Base-by-base conservation (phyloP, 2,113 vertebrate genomes). In the Chamaetylas fuelleborni region DNA sequence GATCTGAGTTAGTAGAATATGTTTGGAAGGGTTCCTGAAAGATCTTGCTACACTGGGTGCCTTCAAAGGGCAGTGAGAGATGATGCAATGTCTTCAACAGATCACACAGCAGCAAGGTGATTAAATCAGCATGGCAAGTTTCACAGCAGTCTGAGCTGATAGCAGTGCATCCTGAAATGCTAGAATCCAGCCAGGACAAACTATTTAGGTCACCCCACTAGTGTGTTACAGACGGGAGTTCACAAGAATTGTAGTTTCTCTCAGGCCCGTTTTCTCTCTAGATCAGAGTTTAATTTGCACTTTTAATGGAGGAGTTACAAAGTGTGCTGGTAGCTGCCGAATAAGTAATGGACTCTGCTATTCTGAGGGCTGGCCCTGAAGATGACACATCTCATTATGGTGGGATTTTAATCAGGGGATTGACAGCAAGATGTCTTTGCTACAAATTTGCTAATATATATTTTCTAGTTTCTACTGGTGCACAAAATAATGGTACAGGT, bases 381-480 rank as follows among this genome's bases (percentile, higher is more conserved):
- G 12, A 47, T 42, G 67, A 14, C 6, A 16, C 1, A 0, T 31
- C 10, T 57, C 2, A 2, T 45, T 70, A 45, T 1, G 2, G 5
- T 26, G 19, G 4, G 11, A 67, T 56, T 88, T 81, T 76, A 51
- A 54, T 65, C 11, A 61, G 13, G 61, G 8, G 11, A 66, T 23
- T 70, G 34, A 38, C 14, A 81, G 7, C 3, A 66, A 26, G 31
- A 17, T 22, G 28, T 25, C 70, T 80, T 87, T 22, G 9, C 9
- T 80, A 11, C 3, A 73, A 31, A 2, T 78, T 83, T 74, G 23
- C 11, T n/a, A 36, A 23, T 74, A 60, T 1, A 11, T 34, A 38
- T 34, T 67, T 5, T 47, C 4, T 31, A 34, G 3, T 76, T 33
- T 67, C 1, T 1, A 2, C 14, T 65, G 15, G 11, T 31, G 4